phyloP scores from a whole-genome alignment of 1,140 invertebrate genomes.

The Aphidius ervi region DNA sequence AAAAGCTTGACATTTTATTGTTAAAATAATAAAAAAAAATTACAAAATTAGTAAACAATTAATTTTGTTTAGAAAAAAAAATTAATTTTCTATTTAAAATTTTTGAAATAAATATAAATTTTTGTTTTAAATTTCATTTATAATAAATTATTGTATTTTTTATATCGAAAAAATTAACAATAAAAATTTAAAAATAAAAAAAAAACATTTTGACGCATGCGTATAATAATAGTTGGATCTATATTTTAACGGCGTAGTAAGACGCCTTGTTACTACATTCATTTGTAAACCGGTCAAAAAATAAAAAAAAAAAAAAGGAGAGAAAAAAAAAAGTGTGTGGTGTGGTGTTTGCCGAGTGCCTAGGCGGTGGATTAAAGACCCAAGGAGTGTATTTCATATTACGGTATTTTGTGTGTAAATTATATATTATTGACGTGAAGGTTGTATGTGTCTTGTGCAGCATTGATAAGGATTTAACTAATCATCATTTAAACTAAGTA shows the following conservation, averaged over 20 bases:
- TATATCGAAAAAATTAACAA: constrained; percentile 11
- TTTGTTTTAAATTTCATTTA: no score
- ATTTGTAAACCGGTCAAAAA: constrained; percentile 44
- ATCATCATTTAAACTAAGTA: constrained; percentile 38
- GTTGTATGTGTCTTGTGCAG: constrained; percentile 33
- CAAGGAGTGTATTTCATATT: constrained; percentile 7
- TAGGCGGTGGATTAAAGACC: constrained; percentile 14
- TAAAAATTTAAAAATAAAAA: not conserved
- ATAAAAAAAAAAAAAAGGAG: no score
- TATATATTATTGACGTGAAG: constrained; percentile 29
- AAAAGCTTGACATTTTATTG: no score
- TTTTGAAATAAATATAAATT: no score
- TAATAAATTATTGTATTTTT: constrained; percentile 6
- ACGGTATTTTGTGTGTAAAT: constrained; percentile 6
- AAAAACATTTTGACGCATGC: not conserved
- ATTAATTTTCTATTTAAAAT: no score
- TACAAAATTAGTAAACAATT: no score
- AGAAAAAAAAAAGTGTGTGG: no score
- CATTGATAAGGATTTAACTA: constrained; percentile 29
- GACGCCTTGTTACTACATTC: constrained; percentile 30
- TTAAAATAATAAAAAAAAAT: no score
- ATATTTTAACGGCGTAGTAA: constrained; percentile 30
- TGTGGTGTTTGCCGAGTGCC: constrained; percentile 1
- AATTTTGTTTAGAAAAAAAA: no score
- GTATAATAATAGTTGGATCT: constrained; percentile 10